Evolutionary conservation across 2,888 invertebrate genomes (phyloP), one percentile per base, ranked within the genome.

Genomic region (Mythimna loreyi): DNA sequence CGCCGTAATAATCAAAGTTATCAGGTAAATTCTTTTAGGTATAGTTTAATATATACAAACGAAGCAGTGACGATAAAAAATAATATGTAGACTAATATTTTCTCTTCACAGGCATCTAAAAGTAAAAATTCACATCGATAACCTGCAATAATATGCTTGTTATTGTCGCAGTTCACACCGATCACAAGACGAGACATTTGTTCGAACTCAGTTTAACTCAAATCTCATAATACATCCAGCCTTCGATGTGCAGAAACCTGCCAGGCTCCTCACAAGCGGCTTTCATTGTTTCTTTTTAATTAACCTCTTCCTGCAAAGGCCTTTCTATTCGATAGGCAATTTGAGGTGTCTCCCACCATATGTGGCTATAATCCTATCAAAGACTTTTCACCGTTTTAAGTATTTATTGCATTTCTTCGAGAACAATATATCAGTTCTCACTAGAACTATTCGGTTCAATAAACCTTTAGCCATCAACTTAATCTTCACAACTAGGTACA

Each of bases 241-340:
- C 50, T 65, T 62, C 59, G 33, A 40, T 21, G 8, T 63, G 23
- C 36, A 33, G 19, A 52, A 3, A 57, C 60, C 30, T 63, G 43
- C 56, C 45, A 72, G 59, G 50, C 40, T 23, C 16, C 45, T 67
- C 21, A 33, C 9, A 66, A 66, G 47, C 9, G 47, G 53, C 16
- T 57, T 67, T 66, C 9, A 23, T 52, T 67, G 57, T 49, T 52
- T 23, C 25, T 16, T 36, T 75, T 55, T 70, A 49, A 61, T 76
- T 43, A 40, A 33, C 11, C 2, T 36, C 23, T 53, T 58, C 72
- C 49, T 28, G 53, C 49, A 64, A 47, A 36, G 33, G 50, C 13
- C n/a, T n/a, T 47, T 43, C 19, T 25, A 40, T 33, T n/a, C 9
- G 4, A 21, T 30, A 3, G 25, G 8, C 23, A 59, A 43, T 49